Conservation (phyloP, 2,113 vertebrate genomes). For the Turnix velox region DNA sequence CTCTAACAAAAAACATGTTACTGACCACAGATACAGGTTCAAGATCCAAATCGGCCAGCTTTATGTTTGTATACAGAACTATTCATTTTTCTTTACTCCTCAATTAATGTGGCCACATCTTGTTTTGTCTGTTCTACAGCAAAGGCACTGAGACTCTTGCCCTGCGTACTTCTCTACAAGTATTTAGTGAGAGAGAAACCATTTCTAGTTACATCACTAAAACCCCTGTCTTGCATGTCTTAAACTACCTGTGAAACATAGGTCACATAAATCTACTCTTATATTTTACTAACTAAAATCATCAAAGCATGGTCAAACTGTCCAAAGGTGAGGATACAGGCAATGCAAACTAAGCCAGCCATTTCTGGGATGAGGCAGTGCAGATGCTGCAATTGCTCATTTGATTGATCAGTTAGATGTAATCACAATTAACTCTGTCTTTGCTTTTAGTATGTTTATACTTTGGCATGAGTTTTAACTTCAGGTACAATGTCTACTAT, state of each 20-base stretch:
- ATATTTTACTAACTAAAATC: not conserved
- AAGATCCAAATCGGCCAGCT: not conserved
- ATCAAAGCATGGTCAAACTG: not conserved
- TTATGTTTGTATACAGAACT: not conserved
- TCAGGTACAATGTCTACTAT: not conserved
- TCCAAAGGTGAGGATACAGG: not conserved
- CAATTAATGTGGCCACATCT: not conserved
- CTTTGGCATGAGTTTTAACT: not conserved
- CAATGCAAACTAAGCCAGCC: not conserved
- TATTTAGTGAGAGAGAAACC: not conserved
- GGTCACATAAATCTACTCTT: not conserved
- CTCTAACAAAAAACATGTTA: rapidly evolving
- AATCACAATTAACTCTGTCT: not conserved
- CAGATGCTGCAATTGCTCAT: rapidly evolving
- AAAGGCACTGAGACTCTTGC: not conserved
- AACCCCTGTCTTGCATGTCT: not conserved
- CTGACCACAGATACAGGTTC: not conserved
- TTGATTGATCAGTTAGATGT: not conserved
- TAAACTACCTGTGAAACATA: not conserved
- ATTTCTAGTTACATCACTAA: not conserved
- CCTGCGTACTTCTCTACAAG: not conserved
- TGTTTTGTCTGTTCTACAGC: not conserved
- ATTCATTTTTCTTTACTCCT: not conserved
- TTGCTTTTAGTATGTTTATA: not conserved
- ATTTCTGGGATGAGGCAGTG: not conserved